Conservation (phyloP, 2,113 vertebrate genomes). For the Terrapene triunguis region DNA sequence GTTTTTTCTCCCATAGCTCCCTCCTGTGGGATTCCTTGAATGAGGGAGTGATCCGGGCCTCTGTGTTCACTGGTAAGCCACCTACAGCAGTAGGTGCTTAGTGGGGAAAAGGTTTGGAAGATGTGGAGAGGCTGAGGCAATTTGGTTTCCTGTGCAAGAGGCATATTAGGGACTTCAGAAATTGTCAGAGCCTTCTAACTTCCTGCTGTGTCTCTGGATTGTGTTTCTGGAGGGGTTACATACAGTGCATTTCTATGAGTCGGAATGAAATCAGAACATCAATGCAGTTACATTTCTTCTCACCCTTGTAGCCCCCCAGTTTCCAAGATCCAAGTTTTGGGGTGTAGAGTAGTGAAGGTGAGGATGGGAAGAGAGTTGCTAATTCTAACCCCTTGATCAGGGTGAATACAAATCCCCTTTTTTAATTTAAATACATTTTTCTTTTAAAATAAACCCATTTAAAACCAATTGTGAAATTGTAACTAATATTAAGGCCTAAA, state of each 20-base stretch:
- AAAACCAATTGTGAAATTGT: neutral
- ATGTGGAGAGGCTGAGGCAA: neutral
- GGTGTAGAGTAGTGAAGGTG: fast-evolving
- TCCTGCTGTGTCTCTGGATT: neutral
- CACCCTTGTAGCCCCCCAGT: neutral
- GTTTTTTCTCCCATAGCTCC: neutral
- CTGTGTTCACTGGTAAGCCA: neutral
- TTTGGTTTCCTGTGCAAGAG: neutral
- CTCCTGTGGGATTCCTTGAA: neutral
- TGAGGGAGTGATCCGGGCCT: neutral
- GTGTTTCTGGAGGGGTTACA: neutral
- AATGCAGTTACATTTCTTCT: neutral
- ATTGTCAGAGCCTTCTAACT: neutral
- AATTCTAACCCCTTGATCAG: fast-evolving
- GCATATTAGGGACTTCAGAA: neutral
- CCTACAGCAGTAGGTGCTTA: neutral
- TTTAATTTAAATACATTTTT: neutral
- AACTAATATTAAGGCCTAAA: neutral
- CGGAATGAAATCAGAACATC: neutral
- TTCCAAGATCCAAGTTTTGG: fast-evolving
- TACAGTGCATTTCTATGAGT: neutral
- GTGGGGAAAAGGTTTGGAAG: neutral
- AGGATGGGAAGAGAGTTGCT: neutral
- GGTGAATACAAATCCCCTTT: neutral
- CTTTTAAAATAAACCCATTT: neutral